Evolutionary conservation across 2,888 invertebrate genomes (phyloP), one percentile per base, ranked within the genome.

Genomic region (Thera britannica): DNA sequence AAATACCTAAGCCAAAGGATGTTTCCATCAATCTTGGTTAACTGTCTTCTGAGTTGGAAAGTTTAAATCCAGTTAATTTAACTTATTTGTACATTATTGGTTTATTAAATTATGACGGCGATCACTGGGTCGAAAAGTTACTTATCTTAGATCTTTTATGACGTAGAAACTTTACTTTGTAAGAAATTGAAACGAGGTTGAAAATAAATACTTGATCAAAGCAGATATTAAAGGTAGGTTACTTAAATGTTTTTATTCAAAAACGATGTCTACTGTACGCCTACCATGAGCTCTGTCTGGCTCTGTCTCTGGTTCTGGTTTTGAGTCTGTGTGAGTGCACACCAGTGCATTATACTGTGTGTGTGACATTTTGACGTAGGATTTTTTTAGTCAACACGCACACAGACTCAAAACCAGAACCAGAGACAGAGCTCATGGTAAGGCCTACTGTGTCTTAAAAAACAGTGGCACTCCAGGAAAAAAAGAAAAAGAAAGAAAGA

Each of bases 11-110:
- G 41, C 51, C 60, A 54, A 69, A 59, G 70, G 69, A 71, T 65
- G 68, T 63, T 58, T 52, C 55, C 74, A 74, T 74, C 69, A 71
- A 72, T 74, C 72, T 71, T 72, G 62, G 70, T 70, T 66, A 72
- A 58, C 68, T 65, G 65, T 68, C 73, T 7, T 35, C 23, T 57
- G 44, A 67, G 61, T 56, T 56, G 51, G 35, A 51, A 70, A 71
- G 58, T 70, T 68, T 49, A 67, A 66, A 73, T 73, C 68, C 59
- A 70, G 70, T 70, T 72, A 70, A 71, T 69, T 65, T 12, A 67
- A 59, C 49, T 52, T 52, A 23, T 41, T 51, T 62, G 59, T 38
- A 49, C 49, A 49, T 36, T 59, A 58, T 60, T 34, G 52, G 55
- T 7, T 55, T 62, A 56, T 62, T 46, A 38, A 62, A 56, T 56